phyloP scores from a whole-genome alignment of 2,113 vertebrate species.

The Pycnonotus jocosus region DNA sequence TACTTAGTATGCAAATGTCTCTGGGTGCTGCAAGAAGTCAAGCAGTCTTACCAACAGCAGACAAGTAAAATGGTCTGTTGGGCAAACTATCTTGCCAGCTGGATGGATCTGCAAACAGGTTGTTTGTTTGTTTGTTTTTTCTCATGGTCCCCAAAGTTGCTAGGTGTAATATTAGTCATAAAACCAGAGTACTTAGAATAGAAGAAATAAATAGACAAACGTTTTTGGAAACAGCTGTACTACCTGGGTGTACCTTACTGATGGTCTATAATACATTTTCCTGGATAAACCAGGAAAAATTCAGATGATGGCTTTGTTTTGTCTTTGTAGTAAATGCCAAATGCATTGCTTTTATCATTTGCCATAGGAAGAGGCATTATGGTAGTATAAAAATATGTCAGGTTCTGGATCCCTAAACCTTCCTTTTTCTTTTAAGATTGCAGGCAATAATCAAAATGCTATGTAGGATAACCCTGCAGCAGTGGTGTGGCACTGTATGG shows the following conservation, averaged over 20 bases:
- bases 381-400: neutral
- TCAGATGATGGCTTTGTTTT: neutral
- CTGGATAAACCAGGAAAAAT: neutral
- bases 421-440: neutral
- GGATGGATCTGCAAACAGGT: neutral
- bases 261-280: neutral
- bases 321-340: neutral
- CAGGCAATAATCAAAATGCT: neutral
- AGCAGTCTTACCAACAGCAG: neutral
- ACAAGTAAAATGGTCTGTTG: neutral
- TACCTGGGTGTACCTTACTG: neutral
- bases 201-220: neutral
- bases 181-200: neutral
- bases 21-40: neutral
- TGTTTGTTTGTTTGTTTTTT: neutral
- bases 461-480: neutral
- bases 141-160: neutral
- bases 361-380: neutral
- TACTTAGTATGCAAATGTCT: neutral
- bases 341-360: neutral
- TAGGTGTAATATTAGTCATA: neutral
- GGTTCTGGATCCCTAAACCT: neutral
- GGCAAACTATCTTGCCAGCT: neutral
- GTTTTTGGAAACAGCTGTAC: neutral
- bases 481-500: neutral